Percentiles rank a stretch among this genome's conserved stretches.
Conservation (phyloP, 2,888 invertebrate species). For the Dryobotodes eremita region DNA sequence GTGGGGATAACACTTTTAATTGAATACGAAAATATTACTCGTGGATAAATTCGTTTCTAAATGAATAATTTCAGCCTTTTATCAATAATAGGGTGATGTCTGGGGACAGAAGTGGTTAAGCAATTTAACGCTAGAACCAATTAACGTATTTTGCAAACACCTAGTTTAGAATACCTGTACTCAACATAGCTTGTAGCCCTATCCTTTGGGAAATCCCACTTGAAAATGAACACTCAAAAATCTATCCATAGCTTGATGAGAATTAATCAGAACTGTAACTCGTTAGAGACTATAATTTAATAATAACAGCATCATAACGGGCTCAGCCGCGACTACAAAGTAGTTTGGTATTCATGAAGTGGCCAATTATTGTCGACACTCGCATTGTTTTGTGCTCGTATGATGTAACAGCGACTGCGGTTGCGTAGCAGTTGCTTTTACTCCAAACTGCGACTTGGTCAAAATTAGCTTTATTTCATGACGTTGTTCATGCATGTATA, state of each 20-base stretch:
- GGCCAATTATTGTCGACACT: constrained; percentile 68
- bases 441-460: neutral
- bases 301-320: constrained; percentile 54
- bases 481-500: neutral
- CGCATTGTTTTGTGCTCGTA: constrained; percentile 38
- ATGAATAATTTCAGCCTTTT: neutral
- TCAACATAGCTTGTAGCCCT: constrained; percentile 8
- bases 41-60: neutral
- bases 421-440: constrained; percentile 24
- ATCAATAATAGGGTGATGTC: neutral
- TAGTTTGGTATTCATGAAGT: constrained; percentile 71
- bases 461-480: neutral
- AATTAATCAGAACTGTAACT: constrained; percentile 52
- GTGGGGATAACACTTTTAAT: neutral
- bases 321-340: constrained; percentile 50
- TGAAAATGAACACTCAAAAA: constrained; percentile 54
- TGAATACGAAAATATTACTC: neutral
- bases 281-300: constrained; percentile 51
- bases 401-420: constrained; percentile 17
- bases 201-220: constrained; percentile 52
- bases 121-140: neutral
- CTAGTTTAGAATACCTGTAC: neutral
- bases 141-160: neutral
- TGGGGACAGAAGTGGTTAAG: neutral
- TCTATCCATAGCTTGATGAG: constrained; percentile 48